Base-by-base conservation (phyloP, 2,797 vertebrate species). In the Peromyscus eremicus region DNA sequence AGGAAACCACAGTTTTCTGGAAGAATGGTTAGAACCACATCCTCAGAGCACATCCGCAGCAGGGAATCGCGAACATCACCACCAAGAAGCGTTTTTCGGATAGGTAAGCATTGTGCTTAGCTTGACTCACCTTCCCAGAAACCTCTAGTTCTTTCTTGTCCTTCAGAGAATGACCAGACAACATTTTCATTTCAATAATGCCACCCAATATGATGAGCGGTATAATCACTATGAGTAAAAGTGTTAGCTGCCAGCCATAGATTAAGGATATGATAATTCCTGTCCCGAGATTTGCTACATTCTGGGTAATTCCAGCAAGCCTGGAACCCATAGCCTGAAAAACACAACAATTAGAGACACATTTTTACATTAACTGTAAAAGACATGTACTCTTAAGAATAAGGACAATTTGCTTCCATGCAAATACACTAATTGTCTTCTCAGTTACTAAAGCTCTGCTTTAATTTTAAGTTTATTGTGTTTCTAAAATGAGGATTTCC, bases 181-280 rank as follows among this genome's bases (percentile, higher is more conserved):
- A 98, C 98, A 99, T 97, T 98, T 99, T 99, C 99, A 99, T 99
- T 98, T 99, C 98, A 84, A 99, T 97, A 55, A 99, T 96, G 94
- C 99, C 99, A 27, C 99, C 99, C 83, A 99, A 21, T 4, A 99
- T 99, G 86, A 99, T 98, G 97, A 99, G 77, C 5, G 99, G 99
- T 89, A 99, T 99, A 96, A 99, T 98, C 11, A 98, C 98, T 97
- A 99, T 96, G 95, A 99, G 98, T 13, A 99, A 98, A 32, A 99
- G 98, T 3, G 99, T 99, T 95, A 99, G 97, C 93, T 99, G 99
- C 99, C 99, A 99, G 97, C 99, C 99, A 5, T 99, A 99, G 91
- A 99, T 40, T 1, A 99, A 98, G 4, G 99, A 98, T 96, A 99
- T 99, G 89, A 99, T 97, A 83, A 99, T 85, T 71, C 99, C 98